Evolutionary conservation across 1,140 invertebrate genomes (phyloP).

Genomic region (Limonius californicus): DNA sequence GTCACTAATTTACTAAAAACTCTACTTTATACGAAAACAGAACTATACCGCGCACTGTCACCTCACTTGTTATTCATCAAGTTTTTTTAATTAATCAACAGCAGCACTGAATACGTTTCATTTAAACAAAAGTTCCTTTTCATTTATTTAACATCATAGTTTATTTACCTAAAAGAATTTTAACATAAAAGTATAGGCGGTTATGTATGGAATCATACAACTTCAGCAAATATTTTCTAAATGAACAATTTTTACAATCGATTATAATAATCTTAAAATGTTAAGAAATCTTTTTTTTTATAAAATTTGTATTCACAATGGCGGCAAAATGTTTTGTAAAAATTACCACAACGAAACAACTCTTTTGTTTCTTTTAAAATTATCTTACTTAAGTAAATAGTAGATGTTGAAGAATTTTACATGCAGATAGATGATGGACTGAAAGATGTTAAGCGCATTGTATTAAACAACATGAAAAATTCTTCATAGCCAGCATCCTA

Average conservation of each 20-base stretch:
- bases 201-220: slow-evolving; percentile 34
- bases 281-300: slow-evolving; percentile 13
- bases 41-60: slow-evolving; percentile 39
- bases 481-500: background rate
- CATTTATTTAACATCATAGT: slow-evolving; percentile 39
- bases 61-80: slow-evolving; percentile 32
- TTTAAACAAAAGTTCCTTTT: slow-evolving; percentile 35
- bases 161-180: slow-evolving; percentile 40
- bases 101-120: slow-evolving; percentile 10
- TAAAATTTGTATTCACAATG: slow-evolving; percentile 23
- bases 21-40: slow-evolving; percentile 38
- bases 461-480: slow-evolving; percentile 17
- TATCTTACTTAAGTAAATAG: slow-evolving; percentile 9
- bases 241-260: slow-evolving; percentile 31
- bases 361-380: slow-evolving; percentile 7
- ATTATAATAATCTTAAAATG: slow-evolving; percentile 14
- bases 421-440: too few species aligned
- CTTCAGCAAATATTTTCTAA: slow-evolving; percentile 37
- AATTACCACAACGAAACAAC: slow-evolving; percentile 32
- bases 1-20: slow-evolving; percentile 40
- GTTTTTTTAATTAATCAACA: slow-evolving; percentile 6
- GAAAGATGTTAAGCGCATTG: too few species aligned
- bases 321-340: slow-evolving; percentile 29
- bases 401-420: slow-evolving; percentile 9
- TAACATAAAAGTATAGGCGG: slow-evolving; percentile 45